phyloP scores from a whole-genome alignment of 2,888 invertebrate genomes.

The Ariolimax columbianus region DNA sequence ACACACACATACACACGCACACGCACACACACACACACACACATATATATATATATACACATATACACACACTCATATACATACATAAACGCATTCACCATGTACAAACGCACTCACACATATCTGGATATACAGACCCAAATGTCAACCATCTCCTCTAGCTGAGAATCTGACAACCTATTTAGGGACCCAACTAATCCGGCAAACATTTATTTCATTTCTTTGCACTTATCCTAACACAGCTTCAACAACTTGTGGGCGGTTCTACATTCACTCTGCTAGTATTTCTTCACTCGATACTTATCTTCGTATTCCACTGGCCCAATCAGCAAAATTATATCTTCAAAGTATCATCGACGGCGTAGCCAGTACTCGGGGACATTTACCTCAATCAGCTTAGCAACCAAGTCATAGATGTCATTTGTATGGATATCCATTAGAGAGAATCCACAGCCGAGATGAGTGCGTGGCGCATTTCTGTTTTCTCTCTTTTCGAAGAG shows the following conservation, averaged over 20 bases:
- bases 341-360: not conserved
- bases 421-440: not conserved
- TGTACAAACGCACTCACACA: too few relatives aligned
- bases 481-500: not conserved
- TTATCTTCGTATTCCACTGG: not conserved
- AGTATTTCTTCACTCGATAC: not conserved
- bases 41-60: too few relatives aligned
- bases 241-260: not conserved
- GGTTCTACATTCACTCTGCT: not conserved
- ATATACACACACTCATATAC: too few relatives aligned
- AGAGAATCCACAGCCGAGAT: not conserved
- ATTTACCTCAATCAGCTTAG: constrained; percentile 15
- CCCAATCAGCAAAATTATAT: constrained; percentile 7
- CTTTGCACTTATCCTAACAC: not conserved
- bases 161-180: not conserved
- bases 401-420: not conserved
- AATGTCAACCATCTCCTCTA: too few relatives aligned
- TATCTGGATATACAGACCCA: too few relatives aligned
- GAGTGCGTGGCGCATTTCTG: not conserved
- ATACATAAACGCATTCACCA: too few relatives aligned
- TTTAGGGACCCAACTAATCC: not conserved
- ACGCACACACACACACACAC: not conserved
- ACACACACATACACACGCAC: not conserved
- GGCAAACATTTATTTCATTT: not conserved
- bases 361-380: not conserved